A percentile compares a stretch with the other conserved stretches of the same genome.
Conservation (phyloP, 1,140 invertebrate genomes). For the Aphaenogaster floridana region DNA sequence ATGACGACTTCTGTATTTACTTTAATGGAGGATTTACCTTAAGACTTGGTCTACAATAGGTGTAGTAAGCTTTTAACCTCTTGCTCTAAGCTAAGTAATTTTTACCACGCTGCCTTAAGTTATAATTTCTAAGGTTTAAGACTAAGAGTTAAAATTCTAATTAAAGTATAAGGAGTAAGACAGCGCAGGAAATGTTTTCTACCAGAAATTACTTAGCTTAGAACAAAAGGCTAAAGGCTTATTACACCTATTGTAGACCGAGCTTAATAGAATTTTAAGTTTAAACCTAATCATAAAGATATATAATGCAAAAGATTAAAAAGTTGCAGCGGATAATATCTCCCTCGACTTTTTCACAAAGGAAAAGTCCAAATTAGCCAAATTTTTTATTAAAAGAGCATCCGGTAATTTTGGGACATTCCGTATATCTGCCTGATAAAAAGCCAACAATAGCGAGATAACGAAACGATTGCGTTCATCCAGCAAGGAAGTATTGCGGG, state of each 20-base stretch:
- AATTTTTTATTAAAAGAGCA: neutral
- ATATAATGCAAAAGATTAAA: neutral
- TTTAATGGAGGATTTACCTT: neutral
- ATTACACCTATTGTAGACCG: too few species aligned
- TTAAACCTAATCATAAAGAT: neutral
- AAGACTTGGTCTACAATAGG: too few species aligned
- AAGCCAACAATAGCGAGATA: neutral
- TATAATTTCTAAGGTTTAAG: too few species aligned
- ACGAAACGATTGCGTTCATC: constrained; percentile 78
- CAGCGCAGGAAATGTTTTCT: too few species aligned
- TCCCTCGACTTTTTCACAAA: neutral
- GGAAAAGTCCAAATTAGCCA: neutral
- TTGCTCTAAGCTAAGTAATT: too few species aligned
- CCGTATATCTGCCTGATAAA: neutral
- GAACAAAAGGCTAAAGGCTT: too few species aligned
- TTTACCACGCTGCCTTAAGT: too few species aligned
- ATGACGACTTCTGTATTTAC: neutral
- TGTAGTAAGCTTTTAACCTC: too few species aligned
- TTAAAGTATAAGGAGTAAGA: too few species aligned
- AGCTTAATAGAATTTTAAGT: neutral
- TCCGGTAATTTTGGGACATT: neutral
- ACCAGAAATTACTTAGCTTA: too few species aligned
- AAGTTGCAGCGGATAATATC: neutral
- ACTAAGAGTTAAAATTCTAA: too few species aligned
- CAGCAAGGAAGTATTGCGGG: constrained; percentile 90